Evolutionary conservation across 2,113 vertebrate genomes (phyloP).

Genomic region (Macquaria australasica): DNA sequence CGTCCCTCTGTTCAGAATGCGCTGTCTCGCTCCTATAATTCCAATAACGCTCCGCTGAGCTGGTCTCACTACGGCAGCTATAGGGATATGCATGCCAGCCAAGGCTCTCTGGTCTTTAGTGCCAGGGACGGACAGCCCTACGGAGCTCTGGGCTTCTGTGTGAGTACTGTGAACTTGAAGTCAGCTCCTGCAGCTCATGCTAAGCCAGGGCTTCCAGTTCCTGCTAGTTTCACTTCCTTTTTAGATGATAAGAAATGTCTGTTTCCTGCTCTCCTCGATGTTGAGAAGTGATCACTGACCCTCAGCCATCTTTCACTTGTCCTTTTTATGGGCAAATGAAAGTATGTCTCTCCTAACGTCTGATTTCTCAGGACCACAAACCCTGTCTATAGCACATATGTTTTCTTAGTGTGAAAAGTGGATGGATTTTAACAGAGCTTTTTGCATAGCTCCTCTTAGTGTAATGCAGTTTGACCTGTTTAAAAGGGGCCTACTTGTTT

Average conservation of each 20-base stretch:
- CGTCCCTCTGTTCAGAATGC: conserved; percentile 91
- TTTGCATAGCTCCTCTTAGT: background rate
- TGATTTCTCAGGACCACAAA: conserved; percentile 23
- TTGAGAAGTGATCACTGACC: conserved; percentile 53
- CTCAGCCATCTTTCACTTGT: conserved; percentile 48
- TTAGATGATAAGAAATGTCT: conserved; percentile 48
- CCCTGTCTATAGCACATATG: background rate
- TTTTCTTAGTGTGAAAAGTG: conserved; percentile 4
- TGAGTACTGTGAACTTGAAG: conserved; percentile 88
- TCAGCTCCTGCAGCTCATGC: conserved; percentile 64
- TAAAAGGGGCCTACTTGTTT: conserved; percentile 46
- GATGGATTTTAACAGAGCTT: background rate
- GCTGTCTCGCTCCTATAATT: conserved; percentile 98
- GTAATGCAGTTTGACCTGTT: conserved; percentile 16
- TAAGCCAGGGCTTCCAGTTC: conserved; percentile 36
- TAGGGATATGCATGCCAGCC: conserved; percentile 97
- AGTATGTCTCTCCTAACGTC: conserved; percentile 14
- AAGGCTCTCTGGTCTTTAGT: conserved; percentile 94
- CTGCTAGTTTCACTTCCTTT: conserved; percentile 63
- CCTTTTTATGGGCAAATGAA: conserved; percentile 47
- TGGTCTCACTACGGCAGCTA: conserved; percentile 93
- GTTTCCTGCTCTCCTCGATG: conserved; percentile 53
- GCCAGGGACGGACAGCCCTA: conserved; percentile 91
- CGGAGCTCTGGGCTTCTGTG: conserved; percentile 90
- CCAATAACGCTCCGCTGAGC: conserved; percentile 92